Evolutionary conservation across 1,140 invertebrate genomes (phyloP), one percentile per base, ranked within the genome.

Genomic region (Periplaneta americana): DNA sequence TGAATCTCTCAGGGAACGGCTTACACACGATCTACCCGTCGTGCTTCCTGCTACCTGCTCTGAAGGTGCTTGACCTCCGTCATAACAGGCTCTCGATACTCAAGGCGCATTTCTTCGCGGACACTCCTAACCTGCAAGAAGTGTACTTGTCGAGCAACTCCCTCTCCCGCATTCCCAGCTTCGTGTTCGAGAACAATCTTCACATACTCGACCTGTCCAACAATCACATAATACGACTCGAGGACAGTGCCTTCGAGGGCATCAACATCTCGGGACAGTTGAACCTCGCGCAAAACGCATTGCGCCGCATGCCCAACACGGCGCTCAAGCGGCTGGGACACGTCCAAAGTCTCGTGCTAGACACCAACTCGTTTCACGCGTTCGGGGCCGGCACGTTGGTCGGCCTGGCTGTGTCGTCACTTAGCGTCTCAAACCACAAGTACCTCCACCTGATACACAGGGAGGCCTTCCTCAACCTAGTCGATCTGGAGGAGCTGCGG

Each of bases 161-260:
- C 13, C 34, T 82, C n/a, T 82, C 81, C 3, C 31, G 34, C 8
- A 22, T 82, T 17, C 78, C 81, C 2, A 79, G 37, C 28, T 75
- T 74, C 35, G 75, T 82, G 22, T 79, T 82, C 28, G n/a, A 78
- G 1, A 39, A 74, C 34, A 74, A 79, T 75, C 18, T 82, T 6
- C 48, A 79, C 17, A 35, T 57, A 31, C 39, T 83, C 15, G 80
- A 83, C 39, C 33, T 83, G 28, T 78, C 83, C 2, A 35, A 76
- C n/a, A 83, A 83, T 48, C 83, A 82, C 66, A 81, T 83, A 13
- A 82, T 83, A 9, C 79, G 82, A 22, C n/a, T 83, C 5, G 83
- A 83, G 33, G 81, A 82, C 18, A 81, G 78, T 28, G 83, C 82
- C 22, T 82, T 83, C 15, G 83, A 83, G 35, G 83, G 78, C n/a